Percentiles rank a stretch among this genome's conserved stretches.
phyloP scores from a whole-genome alignment of 64 coral and sea anemone genomes.

The Exaiptasia diaphana region DNA sequence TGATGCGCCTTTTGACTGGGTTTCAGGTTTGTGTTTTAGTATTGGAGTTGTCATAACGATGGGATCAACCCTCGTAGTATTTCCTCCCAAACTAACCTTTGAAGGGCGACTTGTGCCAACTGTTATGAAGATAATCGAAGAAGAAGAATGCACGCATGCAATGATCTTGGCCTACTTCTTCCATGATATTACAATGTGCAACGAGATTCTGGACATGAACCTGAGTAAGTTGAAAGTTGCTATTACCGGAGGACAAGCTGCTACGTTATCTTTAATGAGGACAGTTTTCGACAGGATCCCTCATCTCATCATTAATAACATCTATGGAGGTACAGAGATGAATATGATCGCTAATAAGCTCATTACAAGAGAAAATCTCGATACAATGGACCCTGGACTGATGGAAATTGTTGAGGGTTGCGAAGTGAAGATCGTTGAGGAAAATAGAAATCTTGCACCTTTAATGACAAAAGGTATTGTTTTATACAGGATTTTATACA shows the following conservation, averaged over 20 bases:
- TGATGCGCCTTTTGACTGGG: not conserved
- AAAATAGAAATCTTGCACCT: not conserved
- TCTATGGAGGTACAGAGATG: not conserved
- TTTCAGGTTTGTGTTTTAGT: not conserved
- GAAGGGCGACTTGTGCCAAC: not conserved
- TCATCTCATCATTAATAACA: not conserved
- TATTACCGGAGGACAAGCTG: not conserved
- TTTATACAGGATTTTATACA: not conserved
- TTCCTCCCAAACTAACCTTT: not conserved
- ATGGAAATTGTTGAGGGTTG: not conserved
- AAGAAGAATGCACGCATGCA: conserved; percentile 9
- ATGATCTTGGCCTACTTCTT: not conserved
- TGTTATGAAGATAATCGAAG: not conserved
- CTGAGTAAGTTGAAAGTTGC: not conserved
- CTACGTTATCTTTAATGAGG: not conserved
- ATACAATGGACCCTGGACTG: not conserved
- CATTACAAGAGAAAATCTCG: not conserved
- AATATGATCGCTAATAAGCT: not conserved
- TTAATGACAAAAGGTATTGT: not conserved
- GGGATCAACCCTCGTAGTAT: not conserved
- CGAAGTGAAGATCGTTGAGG: conserved; percentile 46
- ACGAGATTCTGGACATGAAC: not conserved
- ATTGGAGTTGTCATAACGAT: not conserved
- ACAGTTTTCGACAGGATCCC: not conserved
- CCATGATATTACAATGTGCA: not conserved